Percentiles rank a stretch among this genome's conserved stretches.
Conservation (phyloP, 1,140 invertebrate species). For the Cyclina sinensis region DNA sequence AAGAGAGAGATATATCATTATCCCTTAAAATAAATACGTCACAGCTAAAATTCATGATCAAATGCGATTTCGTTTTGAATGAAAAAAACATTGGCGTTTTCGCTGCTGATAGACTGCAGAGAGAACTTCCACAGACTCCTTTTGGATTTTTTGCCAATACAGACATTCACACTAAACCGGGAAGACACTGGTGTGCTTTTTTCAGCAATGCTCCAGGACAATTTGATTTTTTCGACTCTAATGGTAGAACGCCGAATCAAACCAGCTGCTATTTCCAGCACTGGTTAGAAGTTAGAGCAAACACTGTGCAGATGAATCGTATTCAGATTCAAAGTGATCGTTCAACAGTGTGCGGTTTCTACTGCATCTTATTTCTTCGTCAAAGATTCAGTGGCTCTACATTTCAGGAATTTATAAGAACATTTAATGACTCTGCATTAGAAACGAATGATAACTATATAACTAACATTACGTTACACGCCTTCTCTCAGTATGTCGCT, state of each 20-base stretch:
- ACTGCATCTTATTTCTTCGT: slow-evolving; percentile 35
- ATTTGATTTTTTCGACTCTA: slow-evolving; percentile 35
- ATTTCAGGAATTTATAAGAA: slow-evolving; percentile 3
- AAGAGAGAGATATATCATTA: too few species aligned
- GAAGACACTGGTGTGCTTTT: too few species aligned
- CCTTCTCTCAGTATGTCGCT: neutral
- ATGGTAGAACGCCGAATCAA: neutral
- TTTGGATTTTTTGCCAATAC: too few species aligned
- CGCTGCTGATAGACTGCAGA: too few species aligned
- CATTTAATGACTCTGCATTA: neutral
- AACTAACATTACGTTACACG: neutral
- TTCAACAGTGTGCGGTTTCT: slow-evolving; percentile 26
- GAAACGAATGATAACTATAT: slow-evolving; percentile 5
- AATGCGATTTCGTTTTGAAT: too few species aligned
- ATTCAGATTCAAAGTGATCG: slow-evolving; percentile 49
- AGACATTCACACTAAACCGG: too few species aligned
- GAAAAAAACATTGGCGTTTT: too few species aligned
- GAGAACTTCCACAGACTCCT: too few species aligned
- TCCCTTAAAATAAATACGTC: too few species aligned
- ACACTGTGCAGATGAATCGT: neutral
- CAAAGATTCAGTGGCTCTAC: slow-evolving; percentile 18
- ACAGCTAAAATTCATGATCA: too few species aligned
- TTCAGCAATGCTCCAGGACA: too few species aligned
- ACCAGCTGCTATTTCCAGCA: neutral
- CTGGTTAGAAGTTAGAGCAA: neutral